Evolutionary conservation across 2,113 vertebrate genomes (phyloP).

Genomic region (Melanostigma gelatinosum): DNA sequence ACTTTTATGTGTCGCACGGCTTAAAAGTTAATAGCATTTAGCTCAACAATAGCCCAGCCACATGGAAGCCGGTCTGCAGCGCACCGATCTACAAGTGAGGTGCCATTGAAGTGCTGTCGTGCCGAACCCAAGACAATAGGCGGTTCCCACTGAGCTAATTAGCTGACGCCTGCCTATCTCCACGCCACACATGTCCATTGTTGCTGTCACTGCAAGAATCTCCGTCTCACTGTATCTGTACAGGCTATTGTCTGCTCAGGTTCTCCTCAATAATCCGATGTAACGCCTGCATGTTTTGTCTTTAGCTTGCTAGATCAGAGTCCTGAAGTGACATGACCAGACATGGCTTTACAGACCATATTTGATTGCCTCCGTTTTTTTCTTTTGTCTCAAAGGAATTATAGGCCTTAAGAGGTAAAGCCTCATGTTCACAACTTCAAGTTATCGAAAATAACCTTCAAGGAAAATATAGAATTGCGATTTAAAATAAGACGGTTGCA

Average conservation of each 20-base stretch:
- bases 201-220: slow-evolving; percentile 75
- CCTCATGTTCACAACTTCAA: slow-evolving; percentile 62
- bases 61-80: slow-evolving; percentile 75
- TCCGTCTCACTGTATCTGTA: slow-evolving; percentile 68
- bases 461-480: slow-evolving; percentile 62
- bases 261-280: slow-evolving; percentile 83
- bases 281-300: slow-evolving; percentile 80
- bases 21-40: slow-evolving; percentile 87
- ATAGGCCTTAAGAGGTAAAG: slow-evolving; percentile 66
- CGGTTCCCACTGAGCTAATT: slow-evolving; percentile 82
- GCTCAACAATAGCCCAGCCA: slow-evolving; percentile 80
- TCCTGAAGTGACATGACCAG: slow-evolving; percentile 79
- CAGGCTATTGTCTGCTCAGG: slow-evolving; percentile 76
- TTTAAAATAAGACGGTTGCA: slow-evolving; percentile 49
- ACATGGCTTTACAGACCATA: slow-evolving; percentile 60
- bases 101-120: slow-evolving; percentile 68
- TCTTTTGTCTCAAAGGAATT: slow-evolving; percentile 74
- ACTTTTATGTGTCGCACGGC: slow-evolving; percentile 83
- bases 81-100: slow-evolving; percentile 84
- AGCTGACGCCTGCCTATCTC: slow-evolving; percentile 83
- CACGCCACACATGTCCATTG: slow-evolving; percentile 82
- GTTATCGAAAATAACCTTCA: slow-evolving; percentile 70
- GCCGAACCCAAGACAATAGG: slow-evolving; percentile 76
- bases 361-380: slow-evolving; percentile 54
- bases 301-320: slow-evolving; percentile 64